Evolutionary conservation across 2,113 vertebrate genomes (phyloP).

Genomic region (Formicarius rufipectus): DNA sequence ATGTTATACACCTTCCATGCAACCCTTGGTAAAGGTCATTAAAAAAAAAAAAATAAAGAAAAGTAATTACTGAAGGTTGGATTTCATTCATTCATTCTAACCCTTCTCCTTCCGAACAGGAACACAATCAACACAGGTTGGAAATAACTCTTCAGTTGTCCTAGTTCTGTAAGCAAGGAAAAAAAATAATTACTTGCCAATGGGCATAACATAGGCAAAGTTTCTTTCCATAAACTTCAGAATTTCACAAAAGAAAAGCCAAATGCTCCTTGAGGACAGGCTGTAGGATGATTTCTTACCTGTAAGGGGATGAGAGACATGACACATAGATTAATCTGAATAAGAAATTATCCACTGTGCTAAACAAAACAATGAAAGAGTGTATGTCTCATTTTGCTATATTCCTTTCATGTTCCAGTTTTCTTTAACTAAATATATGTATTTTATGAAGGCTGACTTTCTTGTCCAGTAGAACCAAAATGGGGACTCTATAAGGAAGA

Average conservation of each 20-base stretch:
- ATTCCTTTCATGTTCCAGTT: background rate
- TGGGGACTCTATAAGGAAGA: background rate
- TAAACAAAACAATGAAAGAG: background rate
- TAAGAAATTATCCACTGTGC: background rate
- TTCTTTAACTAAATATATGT: background rate
- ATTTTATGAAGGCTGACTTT: background rate
- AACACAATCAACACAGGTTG: background rate
- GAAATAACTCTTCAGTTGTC: background rate
- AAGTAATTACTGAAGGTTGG: background rate
- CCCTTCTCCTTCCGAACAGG: background rate
- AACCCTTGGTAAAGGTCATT: background rate
- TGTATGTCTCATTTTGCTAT: background rate
- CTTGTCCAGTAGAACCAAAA: background rate
- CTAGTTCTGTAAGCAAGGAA: background rate
- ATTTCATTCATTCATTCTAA: background rate
- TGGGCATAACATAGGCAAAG: background rate
- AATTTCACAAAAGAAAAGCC: background rate
- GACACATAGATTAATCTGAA: background rate
- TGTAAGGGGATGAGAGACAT: background rate
- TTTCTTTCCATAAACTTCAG: background rate
- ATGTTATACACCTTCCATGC: background rate
- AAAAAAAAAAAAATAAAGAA: background rate
- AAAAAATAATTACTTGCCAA: background rate
- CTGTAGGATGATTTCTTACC: background rate
- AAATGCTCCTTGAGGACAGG: background rate